Evolutionary conservation across 2,113 vertebrate genomes (phyloP).

Genomic region (Peucedramus taeniatus): DNA sequence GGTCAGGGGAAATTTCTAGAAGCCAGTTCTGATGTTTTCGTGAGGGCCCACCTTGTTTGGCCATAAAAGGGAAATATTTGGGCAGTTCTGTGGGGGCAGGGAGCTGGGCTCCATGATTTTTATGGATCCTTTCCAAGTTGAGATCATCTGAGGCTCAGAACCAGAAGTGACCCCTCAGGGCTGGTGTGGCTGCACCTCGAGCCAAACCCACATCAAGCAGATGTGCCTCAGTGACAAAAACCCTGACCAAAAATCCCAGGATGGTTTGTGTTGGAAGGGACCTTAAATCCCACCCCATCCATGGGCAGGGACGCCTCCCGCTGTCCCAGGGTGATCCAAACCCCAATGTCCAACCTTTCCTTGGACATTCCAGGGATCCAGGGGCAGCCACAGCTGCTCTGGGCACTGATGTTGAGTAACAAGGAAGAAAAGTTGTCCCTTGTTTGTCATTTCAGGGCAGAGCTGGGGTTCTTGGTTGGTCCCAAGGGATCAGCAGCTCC

Average conservation of each 20-base stretch:
- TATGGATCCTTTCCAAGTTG: neutral
- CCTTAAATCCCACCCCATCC: too few relatives aligned
- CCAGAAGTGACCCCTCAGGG: neutral
- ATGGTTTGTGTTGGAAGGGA: neutral
- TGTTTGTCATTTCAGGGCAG: neutral
- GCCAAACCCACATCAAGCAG: neutral
- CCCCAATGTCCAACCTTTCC: fast-evolving
- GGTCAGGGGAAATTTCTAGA: neutral
- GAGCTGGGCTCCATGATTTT: neutral
- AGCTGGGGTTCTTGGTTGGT: neutral
- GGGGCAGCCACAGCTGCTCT: neutral
- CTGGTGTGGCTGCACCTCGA: neutral
- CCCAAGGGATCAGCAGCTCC: neutral
- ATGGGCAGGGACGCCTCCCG: neutral
- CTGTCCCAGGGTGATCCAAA: neutral
- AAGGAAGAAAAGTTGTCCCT: neutral
- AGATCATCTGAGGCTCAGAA: neutral
- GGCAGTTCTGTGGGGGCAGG: neutral
- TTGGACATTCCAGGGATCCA: neutral
- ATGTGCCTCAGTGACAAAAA: neutral
- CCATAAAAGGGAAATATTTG: neutral
- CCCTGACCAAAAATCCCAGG: neutral
- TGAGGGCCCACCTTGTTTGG: neutral
- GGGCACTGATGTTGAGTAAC: neutral
- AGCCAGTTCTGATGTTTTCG: neutral